Conservation (phyloP, 1,140 invertebrate species). For the Lysiphlebus fabarum region DNA sequence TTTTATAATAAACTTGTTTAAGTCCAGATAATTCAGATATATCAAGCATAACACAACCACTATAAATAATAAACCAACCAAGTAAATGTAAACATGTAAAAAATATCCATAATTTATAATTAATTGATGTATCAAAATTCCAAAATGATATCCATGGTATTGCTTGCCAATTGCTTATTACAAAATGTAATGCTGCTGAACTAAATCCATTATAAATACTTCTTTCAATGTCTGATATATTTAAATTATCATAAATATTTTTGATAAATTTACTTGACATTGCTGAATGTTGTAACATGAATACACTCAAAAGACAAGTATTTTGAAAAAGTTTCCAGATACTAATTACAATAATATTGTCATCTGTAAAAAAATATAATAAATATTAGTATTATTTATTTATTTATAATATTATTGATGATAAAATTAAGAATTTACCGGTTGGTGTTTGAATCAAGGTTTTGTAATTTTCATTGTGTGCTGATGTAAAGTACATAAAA, state of each 20-base stretch:
- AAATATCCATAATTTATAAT: slow-evolving; percentile 47
- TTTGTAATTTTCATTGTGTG: slow-evolving; percentile 30
- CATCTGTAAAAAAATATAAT: slow-evolving; percentile 33
- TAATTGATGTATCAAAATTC: slow-evolving; percentile 50
- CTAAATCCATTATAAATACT: slow-evolving; percentile 53
- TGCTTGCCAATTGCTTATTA: slow-evolving; percentile 51
- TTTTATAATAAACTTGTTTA: slow-evolving; percentile 60
- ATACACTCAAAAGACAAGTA: slow-evolving; percentile 49
- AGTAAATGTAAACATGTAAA: slow-evolving; percentile 54
- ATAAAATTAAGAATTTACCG: slow-evolving; percentile 26
- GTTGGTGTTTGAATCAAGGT: slow-evolving; percentile 6
- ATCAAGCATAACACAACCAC: slow-evolving; percentile 63
- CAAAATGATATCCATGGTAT: slow-evolving; percentile 51
- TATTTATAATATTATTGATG: neutral
- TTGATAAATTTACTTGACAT: slow-evolving; percentile 53
- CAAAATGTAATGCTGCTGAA: slow-evolving; percentile 38
- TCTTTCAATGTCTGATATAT: slow-evolving; percentile 50
- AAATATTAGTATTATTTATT: slow-evolving; percentile 1
- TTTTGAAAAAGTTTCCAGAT: slow-evolving; percentile 46
- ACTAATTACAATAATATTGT: slow-evolving; percentile 26
- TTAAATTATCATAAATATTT: slow-evolving; percentile 41
- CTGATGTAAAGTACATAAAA: slow-evolving; percentile 47
- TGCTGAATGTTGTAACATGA: slow-evolving; percentile 57
- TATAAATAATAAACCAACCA: slow-evolving; percentile 63
- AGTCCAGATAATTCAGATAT: slow-evolving; percentile 60